Conservation (phyloP, 2,888 invertebrate species). For the Drosophila antonietae region DNA sequence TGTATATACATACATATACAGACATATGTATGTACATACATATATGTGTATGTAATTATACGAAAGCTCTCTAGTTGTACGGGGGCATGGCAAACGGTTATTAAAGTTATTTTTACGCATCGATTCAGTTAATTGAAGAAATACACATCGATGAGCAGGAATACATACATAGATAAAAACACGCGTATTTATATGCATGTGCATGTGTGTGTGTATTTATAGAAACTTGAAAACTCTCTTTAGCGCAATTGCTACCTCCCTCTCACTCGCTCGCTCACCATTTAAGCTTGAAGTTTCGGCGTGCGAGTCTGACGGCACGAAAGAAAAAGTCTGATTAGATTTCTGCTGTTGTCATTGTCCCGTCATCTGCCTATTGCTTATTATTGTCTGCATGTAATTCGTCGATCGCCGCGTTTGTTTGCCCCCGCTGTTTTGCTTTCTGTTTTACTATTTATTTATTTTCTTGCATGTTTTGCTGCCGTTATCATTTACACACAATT, state of each 20-base stretch:
- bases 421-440: conserved; percentile 20
- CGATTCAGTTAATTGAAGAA: conserved; percentile 72
- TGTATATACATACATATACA: background rate
- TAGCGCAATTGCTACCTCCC: conserved; percentile 2
- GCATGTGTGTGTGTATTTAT: background rate
- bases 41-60: conserved; percentile 30
- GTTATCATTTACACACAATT: conserved; percentile 69
- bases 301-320: conserved; percentile 16
- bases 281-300: conserved; percentile 22
- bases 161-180: background rate
- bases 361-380: conserved; percentile 49
- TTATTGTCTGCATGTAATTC: conserved; percentile 55
- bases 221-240: conserved; percentile 30
- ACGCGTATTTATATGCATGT: background rate
- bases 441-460: conserved; percentile 60
- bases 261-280: conserved; percentile 3
- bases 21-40: too few species aligned
- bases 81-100: conserved; percentile 51
- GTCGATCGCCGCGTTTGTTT: conserved; percentile 25
- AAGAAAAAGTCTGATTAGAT: conserved; percentile 56
- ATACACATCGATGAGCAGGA: conserved; percentile 45
- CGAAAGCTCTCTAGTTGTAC: conserved; percentile 16
- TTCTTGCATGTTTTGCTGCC: conserved; percentile 65
- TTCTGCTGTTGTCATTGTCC: conserved; percentile 51
- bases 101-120: conserved; percentile 76